A percentile compares a stretch with the other conserved stretches of the same genome.
Conservation (phyloP, 1,140 invertebrate genomes). For the Reticulitermes speratus region DNA sequence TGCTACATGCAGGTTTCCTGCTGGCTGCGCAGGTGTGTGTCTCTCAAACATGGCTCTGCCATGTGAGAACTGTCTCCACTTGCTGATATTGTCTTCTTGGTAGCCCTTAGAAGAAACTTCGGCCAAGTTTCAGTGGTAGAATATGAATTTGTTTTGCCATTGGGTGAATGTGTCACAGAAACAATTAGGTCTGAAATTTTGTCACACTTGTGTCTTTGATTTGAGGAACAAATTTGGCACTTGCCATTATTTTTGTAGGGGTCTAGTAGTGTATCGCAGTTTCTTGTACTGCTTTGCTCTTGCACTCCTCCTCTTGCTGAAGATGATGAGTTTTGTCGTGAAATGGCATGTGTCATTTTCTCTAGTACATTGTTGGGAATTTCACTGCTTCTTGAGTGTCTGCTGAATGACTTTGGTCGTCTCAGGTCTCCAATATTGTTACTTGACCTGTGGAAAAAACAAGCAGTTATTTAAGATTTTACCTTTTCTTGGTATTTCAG, state of each 20-base stretch:
- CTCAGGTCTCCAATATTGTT: neutral
- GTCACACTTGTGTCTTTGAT: neutral
- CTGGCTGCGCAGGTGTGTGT: too few relatives aligned
- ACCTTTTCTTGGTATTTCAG: too few relatives aligned
- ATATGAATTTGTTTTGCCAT: neutral
- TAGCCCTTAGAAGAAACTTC: neutral
- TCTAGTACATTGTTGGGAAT: neutral
- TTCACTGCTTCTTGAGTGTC: neutral
- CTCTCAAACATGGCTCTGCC: too few relatives aligned
- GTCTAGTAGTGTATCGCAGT: too few relatives aligned
- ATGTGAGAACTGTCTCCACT: too few relatives aligned
- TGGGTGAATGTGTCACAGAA: neutral
- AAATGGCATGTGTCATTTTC: neutral
- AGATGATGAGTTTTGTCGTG: neutral
- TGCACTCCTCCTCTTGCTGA: neutral
- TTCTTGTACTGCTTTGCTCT: too few relatives aligned
- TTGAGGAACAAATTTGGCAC: too few relatives aligned
- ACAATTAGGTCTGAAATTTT: neutral
- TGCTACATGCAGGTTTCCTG: too few relatives aligned
- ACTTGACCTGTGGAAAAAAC: neutral
- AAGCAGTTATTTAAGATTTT: neutral
- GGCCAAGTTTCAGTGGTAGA: neutral
- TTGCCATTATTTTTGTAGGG: too few relatives aligned
- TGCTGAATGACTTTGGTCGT: neutral
- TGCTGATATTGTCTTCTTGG: neutral